phyloP scores from a whole-genome alignment of 35 echinoderm and acorn worm genomes.

The Lytechinus pictus region DNA sequence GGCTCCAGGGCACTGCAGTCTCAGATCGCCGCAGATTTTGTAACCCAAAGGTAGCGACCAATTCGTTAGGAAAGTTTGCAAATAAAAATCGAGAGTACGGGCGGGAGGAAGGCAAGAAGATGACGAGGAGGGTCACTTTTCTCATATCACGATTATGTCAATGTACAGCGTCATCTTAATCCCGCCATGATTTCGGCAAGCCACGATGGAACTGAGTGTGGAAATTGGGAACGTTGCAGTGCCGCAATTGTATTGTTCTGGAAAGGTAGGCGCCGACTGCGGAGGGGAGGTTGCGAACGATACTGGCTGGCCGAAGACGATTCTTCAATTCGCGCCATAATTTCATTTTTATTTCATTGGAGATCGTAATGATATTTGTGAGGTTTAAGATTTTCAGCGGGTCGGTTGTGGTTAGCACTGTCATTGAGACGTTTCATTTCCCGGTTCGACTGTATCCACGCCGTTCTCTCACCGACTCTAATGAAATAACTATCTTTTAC shows the following conservation, averaged over 20 bases:
- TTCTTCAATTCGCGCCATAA: slow-evolving; percentile 31
- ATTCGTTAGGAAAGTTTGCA: slow-evolving; percentile 24
- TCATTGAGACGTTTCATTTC: slow-evolving; percentile 2
- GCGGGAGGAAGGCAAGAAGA: not conserved
- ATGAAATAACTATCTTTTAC: not conserved
- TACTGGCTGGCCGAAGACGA: not conserved
- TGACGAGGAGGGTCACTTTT: not conserved
- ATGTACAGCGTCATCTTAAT: not conserved
- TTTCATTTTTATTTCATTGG: slow-evolving; percentile 53
- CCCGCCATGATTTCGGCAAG: not conserved
- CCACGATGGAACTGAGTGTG: not conserved
- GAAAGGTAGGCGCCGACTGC: not conserved
- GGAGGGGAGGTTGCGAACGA: not conserved
- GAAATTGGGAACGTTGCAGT: not conserved
- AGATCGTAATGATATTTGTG: slow-evolving; percentile 43
- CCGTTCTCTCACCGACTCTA: not conserved
- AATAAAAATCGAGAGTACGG: slow-evolving; percentile 5
- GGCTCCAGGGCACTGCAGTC: not conserved
- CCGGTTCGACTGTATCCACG: not conserved
- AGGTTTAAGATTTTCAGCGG: not conserved
- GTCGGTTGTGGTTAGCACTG: not conserved
- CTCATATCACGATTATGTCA: not conserved
- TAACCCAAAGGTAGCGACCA: slow-evolving; percentile 43
- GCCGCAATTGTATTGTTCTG: not conserved
- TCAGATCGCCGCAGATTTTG: slow-evolving; percentile 22